Base-by-base conservation (phyloP, 2,113 vertebrate genomes). In the Eretmochelys imbricata region DNA sequence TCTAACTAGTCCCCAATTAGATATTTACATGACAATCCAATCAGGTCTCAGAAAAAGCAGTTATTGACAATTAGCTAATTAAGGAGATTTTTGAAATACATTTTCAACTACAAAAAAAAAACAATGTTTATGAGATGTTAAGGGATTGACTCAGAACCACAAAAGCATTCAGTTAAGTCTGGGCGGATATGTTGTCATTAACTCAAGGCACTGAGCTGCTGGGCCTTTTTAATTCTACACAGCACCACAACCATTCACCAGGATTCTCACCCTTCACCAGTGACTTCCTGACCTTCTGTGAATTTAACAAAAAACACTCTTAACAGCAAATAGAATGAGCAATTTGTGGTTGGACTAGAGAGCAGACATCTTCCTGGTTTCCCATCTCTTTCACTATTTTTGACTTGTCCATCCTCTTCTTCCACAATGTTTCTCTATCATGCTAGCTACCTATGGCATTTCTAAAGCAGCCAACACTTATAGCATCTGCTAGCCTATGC, bases 11-110 rank as follows among this genome's bases (percentile, higher is more conserved):
- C 59, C 81, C 86, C 94, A 95, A 91, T 94, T 92, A 93, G 91
- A 69, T 85, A 88, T 95, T 94, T 81, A 97, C 82, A 62, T 49
- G 87, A 93, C 87, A 95, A 89, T 69, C 80, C 90, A 89, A 94
- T 96, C 95, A 76, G 4, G 81, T 78, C 50, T 87, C 82, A 93
- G 62, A 92, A 97, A 94, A 87, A 89, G 75, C 95, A 91, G 55
- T 82, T 90, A 5, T 76, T 83, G 86, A 14, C 93, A 59, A 95
- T 79, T 79, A 89, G 89, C 82, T 95, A 94, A 96, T 82, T 84
- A 95, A 94, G 38, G 93, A 95, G 89, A 89, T 94, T 97, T 97
- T 94, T 82, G n/a, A 94, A 97, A 97, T 94, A 82, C 83, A 81
- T 94, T 96, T 95, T 89, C 55, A 59, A 94, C 95, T 93, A 69